Evolutionary conservation across 2,797 vertebrate species (phyloP).

Genomic region (Girardinus metallicus): DNA sequence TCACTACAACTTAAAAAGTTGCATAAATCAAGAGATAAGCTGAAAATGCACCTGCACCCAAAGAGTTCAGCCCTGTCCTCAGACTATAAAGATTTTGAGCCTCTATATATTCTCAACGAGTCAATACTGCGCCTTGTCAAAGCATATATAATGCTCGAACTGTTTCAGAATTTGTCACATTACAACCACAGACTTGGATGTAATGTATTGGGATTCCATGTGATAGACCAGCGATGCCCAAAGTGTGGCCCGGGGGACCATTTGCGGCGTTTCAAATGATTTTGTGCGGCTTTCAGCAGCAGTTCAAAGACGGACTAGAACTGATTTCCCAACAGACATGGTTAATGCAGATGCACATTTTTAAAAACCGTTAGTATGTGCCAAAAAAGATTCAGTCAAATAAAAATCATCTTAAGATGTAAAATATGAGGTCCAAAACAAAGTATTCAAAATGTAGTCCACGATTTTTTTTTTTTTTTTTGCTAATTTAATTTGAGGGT

Average conservation of each 20-base stretch:
- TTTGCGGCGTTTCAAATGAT: not conserved
- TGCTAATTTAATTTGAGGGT: not conserved
- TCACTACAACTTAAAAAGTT: constrained; percentile 51
- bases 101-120: not conserved
- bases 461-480: not conserved
- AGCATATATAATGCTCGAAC: not conserved
- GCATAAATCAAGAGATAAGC: constrained; percentile 33
- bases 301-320: not conserved
- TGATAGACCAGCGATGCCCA: not conserved
- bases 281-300: not conserved
- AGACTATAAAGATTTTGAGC: not conserved
- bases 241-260: not conserved
- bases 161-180: not conserved
- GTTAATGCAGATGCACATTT: not conserved
- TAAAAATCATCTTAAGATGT: not conserved
- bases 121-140: not conserved
- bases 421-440: not conserved
- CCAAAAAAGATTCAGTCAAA: not conserved
- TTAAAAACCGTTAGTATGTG: not conserved
- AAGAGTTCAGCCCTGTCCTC: not conserved
- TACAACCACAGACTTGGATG: not conserved
- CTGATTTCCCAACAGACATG: not conserved
- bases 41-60: constrained; percentile 61
- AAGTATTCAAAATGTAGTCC: not conserved
- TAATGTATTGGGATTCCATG: not conserved